phyloP scores from a whole-genome alignment of 2,888 invertebrate species.

The Drosophila limbata region DNA sequence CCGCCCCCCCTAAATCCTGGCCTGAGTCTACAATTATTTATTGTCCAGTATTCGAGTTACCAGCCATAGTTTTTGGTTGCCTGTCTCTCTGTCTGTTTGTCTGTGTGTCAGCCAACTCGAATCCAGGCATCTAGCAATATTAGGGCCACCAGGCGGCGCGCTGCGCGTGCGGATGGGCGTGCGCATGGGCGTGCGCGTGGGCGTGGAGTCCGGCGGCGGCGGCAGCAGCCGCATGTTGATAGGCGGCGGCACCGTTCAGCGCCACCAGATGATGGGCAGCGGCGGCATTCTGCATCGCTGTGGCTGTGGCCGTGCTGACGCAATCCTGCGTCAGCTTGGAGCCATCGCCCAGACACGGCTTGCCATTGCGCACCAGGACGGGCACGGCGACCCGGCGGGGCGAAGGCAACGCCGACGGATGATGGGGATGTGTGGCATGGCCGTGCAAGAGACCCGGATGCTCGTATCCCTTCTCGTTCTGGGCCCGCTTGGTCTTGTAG shows the following conservation, averaged over 20 bases:
- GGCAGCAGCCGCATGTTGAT: slow-evolving; percentile 84
- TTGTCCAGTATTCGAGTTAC: slow-evolving; percentile 83
- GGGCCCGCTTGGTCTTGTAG: slow-evolving; percentile 99
- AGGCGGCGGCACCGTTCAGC: slow-evolving; percentile 76
- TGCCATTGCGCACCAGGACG: slow-evolving; percentile 96
- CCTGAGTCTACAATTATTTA: slow-evolving; percentile 50
- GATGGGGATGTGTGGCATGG: slow-evolving; percentile 81
- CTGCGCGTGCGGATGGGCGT: slow-evolving; percentile 75
- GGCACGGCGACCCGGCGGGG: slow-evolving; percentile 97
- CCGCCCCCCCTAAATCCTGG: neutral
- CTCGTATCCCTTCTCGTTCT: slow-evolving; percentile 95
- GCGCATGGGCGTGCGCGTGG: slow-evolving; percentile 78
- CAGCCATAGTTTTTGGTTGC: slow-evolving; percentile 15
- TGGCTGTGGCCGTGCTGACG: slow-evolving; percentile 85
- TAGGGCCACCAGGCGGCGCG: slow-evolving; percentile 84
- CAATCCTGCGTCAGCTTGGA: slow-evolving; percentile 86
- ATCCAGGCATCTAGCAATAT: slow-evolving; percentile 76
- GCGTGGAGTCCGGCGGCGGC: slow-evolving; percentile 76
- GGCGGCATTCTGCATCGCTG: slow-evolving; percentile 85
- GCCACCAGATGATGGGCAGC: slow-evolving; percentile 77
- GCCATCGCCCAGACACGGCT: slow-evolving; percentile 91
- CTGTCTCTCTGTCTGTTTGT: slow-evolving; percentile 6
- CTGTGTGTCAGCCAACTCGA: slow-evolving; percentile 29
- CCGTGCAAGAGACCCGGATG: slow-evolving; percentile 83
- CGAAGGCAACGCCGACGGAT: slow-evolving; percentile 89